phyloP scores from a whole-genome alignment of 2,888 invertebrate genomes.

The Stenurella melanura region DNA sequence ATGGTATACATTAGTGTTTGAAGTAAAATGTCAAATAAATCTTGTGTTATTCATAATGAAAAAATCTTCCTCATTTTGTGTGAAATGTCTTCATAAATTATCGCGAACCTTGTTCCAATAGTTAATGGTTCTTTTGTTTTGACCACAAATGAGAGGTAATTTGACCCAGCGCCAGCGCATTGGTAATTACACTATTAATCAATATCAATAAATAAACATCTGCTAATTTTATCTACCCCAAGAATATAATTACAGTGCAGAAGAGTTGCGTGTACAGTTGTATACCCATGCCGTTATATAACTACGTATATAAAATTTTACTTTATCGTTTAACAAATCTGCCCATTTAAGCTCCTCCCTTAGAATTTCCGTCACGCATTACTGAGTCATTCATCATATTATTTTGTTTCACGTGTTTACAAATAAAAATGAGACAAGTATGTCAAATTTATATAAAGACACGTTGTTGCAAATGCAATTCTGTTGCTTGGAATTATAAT shows the following conservation, averaged over 20 bases:
- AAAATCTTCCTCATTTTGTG: not conserved
- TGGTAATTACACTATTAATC: not conserved
- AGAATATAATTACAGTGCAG: constrained; percentile 30
- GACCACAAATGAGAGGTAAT: not conserved
- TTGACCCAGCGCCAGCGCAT: not conserved
- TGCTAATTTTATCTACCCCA: constrained; percentile 17
- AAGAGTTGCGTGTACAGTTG: constrained; percentile 34
- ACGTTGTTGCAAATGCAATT: too few relatives aligned
- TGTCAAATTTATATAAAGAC: not conserved
- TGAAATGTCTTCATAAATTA: not conserved
- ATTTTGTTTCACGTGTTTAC: not conserved
- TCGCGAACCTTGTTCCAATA: not conserved
- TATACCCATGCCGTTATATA: not conserved
- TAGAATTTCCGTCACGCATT: constrained; percentile 33
- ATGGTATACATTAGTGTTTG: too few relatives aligned
- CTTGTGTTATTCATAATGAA: too few relatives aligned
- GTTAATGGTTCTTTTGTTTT: not conserved
- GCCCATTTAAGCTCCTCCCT: constrained; percentile 30
- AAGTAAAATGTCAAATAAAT: too few relatives aligned
- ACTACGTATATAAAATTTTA: constrained; percentile 15
- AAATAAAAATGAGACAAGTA: not conserved
- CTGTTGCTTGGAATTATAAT: too few relatives aligned
- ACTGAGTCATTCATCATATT: constrained; percentile 18
- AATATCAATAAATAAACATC: constrained; percentile 6
- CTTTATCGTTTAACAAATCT: constrained; percentile 26